Base-by-base conservation (phyloP, 2,797 vertebrate genomes). In the Carapus acus region DNA sequence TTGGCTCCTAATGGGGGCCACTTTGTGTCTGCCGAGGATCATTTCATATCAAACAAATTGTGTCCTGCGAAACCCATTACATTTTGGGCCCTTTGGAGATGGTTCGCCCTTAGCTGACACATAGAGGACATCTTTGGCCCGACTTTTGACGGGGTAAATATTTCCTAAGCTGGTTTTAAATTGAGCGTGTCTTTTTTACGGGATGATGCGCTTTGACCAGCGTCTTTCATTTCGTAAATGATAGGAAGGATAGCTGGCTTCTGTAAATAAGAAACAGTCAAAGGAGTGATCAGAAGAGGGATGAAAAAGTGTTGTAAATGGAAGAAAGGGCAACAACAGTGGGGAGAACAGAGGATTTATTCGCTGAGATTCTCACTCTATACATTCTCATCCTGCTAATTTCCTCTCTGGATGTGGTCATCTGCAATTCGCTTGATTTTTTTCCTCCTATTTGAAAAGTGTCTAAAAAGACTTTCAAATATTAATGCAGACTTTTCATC, bases 1-100 rank as follows among this genome's bases (percentile, higher is more conserved):
- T 93, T 91, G 93, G 94, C 92, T 97, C 93, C 95, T 98, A 98
- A 98, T 97, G 94, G 95, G 91, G 93, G 91, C 92, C 94, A 99
- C 96, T 97, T 98, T 99, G 96, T 97, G 83, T 83, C 85, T 82
- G 82, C 75, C 18, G 80, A 79, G 83, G 84, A 86, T 83, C 83
- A 97, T 97, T 98, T 97, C 94, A 95, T 94, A 98, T 99, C 94
- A 98, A 99, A 97, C 85, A 83, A 84, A 85, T 85, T 82, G 82
- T 84, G 82, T 84, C 77, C 77, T 81, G 76, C 79, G 82, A 84
- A 83, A 83, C 81, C 79, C 81, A 83, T 85, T 84, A 86, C 80
- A 82, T 76, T 77, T 83, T 72, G 72, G 79, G 69, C 79, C 73
- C 81, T 83, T 83, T 82, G 78, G 82, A 84, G 76, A 74, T 79